Evolutionary conservation across 2,888 invertebrate species (phyloP).

Genomic region (Hesperia comma): DNA sequence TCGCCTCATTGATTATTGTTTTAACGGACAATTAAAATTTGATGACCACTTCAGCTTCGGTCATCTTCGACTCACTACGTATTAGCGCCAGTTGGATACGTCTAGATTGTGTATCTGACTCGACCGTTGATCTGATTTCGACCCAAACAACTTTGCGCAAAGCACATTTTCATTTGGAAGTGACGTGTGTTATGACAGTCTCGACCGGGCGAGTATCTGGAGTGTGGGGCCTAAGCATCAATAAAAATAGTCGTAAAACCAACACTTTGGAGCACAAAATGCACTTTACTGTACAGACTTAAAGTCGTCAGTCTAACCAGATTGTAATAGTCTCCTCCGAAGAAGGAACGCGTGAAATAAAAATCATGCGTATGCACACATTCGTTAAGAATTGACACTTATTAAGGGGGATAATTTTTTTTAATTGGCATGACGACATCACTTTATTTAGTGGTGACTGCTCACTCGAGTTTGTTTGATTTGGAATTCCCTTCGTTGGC

Average conservation of each 20-base stretch:
- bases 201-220: conserved; percentile 42
- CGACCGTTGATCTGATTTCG: conserved; percentile 8
- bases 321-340: conserved; percentile 6
- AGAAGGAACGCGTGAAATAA: conserved; percentile 79
- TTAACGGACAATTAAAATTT: conserved; percentile 84
- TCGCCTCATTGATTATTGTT: conserved; percentile 83
- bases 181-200: conserved; percentile 10
- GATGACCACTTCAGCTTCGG: conserved; percentile 80
- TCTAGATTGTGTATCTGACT: conserved; percentile 15
- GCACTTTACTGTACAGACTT: conserved; percentile 49
- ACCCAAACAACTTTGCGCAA: conserved; percentile 1
- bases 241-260: conserved; percentile 81
- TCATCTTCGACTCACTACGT: conserved; percentile 74
- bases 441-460: conserved; percentile 71
- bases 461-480: conserved; percentile 72
- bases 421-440: conserved; percentile 83
- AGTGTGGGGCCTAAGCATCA: conserved; percentile 81
- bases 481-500: conserved; percentile 67
- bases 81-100: conserved; percentile 48
- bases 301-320: conserved; percentile 27
- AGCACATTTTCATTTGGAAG: conserved; percentile 4
- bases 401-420: conserved; percentile 82
- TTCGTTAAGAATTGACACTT: conserved; percentile 84
- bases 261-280: conserved; percentile 47
- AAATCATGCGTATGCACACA: conserved; percentile 83